Evolutionary conservation across 2,888 invertebrate genomes (phyloP), one percentile per base, ranked within the genome.

Genomic region (Masnerella sp.): DNA sequence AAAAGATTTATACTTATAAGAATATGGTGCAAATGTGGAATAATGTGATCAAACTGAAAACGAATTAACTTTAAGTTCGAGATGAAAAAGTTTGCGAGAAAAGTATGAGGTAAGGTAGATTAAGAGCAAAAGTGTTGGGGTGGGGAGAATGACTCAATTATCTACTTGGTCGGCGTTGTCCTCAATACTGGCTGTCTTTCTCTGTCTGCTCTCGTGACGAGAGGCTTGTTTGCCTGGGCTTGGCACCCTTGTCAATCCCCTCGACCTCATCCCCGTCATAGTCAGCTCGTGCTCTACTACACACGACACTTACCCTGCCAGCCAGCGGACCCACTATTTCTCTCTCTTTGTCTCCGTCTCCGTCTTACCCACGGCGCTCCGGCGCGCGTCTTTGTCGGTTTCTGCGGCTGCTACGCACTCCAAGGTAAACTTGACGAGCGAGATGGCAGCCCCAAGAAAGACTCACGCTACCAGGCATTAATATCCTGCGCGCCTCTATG

Each of bases 161-260:
- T 73, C 73, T 67, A 73, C 58, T 73, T 51, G 54, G 38, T n/a
- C 30, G 51, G 22, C 43, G 47, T 58, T 47, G 30, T 32, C 42
- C 38, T 62, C 12, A 42, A 58, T 73, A 73, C 64, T 56, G 43
- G 52, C 28, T 58, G 61, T 70, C 67, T 71, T 69, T 65, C 62
- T 74, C 52, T 32, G 52, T 43, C 68, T 58, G 36, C 58, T 51
- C 45, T 54, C 54, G 69, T 64, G 69, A 73, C 68, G 59, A 75
- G 75, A 69, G 65, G 42, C 69, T 65, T 74, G 74, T 74, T 76
- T 73, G 77, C 73, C 76, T 74, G 77, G 42, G 67, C 75, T 74
- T 76, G 74, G 75, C 74, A 64, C 68, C 62, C 69, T 72, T 64
- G 67, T 76, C 70, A 62, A 45, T 59, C 61, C 61, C 62, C 64